A percentile compares a stretch with the other conserved stretches of the same genome.
These are phyloP conservation scores for Hirtodrosophila confusa DNA, from an alignment of 2,888 invertebrate genomes.

Conservation along the genomic window DNA sequence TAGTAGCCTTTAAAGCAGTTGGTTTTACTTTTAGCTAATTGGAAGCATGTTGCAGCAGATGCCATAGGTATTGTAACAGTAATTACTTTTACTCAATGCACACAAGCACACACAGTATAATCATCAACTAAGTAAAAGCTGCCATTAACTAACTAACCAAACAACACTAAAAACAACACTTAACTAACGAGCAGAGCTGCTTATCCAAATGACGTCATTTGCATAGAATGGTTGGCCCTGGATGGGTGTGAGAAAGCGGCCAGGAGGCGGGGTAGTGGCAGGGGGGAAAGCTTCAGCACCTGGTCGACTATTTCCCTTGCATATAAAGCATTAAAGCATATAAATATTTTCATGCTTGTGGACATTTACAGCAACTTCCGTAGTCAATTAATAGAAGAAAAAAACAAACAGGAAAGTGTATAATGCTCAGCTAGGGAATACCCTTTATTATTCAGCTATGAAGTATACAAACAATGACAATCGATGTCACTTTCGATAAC, in stretches of 20 bases:
- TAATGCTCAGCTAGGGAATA: slow-evolving; percentile 9
- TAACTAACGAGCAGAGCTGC: slow-evolving; percentile 40
- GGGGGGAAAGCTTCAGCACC: slow-evolving; percentile 3
- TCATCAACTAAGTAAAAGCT: slow-evolving; percentile 50
- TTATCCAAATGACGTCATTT: slow-evolving; percentile 44
- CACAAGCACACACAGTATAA: slow-evolving; percentile 23
- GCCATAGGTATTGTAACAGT: slow-evolving; percentile 16
- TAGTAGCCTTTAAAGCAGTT: background rate
- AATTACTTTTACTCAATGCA: slow-evolving; percentile 38
- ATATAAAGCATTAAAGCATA: slow-evolving; percentile 38
- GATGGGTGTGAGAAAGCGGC: background rate
- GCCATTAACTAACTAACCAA: slow-evolving; percentile 36
- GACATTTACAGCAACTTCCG: slow-evolving; percentile 76
- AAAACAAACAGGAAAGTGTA: slow-evolving; percentile 21
- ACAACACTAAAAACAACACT: slow-evolving; percentile 11
- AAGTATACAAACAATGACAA: no score
- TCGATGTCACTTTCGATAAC: no score
- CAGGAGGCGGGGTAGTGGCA: no score
- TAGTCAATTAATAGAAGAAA: slow-evolving; percentile 65
- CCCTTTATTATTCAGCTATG: background rate
- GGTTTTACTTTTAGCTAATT: slow-evolving; percentile 52
- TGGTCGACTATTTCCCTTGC: slow-evolving; percentile 33
- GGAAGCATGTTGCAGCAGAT: slow-evolving; percentile 29
- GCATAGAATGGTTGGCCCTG: background rate
- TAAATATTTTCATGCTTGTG: slow-evolving; percentile 70